phyloP scores from a whole-genome alignment of 2,113 vertebrate species.

The Gila orcuttii region DNA sequence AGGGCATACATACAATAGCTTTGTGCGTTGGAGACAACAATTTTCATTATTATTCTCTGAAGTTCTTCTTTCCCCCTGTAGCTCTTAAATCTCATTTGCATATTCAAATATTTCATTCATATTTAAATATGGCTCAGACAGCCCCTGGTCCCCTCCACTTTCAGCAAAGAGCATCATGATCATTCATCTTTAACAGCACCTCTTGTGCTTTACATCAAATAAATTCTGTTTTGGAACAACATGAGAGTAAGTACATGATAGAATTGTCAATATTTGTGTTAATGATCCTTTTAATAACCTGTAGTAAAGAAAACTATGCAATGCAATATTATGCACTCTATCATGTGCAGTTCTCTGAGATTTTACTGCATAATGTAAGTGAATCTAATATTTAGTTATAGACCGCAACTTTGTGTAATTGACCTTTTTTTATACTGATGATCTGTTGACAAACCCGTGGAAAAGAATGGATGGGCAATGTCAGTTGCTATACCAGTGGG shows the following conservation, averaged over 20 bases:
- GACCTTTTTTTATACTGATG: background rate
- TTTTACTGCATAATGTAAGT: background rate
- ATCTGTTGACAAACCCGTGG: conserved; percentile 21
- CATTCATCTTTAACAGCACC: background rate
- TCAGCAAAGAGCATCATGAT: background rate
- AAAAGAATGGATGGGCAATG: conserved; percentile 13
- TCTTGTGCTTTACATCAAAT: background rate
- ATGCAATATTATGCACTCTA: background rate
- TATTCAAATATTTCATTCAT: background rate
- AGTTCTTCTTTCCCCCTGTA: background rate
- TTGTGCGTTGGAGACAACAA: background rate
- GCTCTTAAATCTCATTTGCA: background rate
- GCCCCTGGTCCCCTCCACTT: background rate
- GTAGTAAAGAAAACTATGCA: background rate
- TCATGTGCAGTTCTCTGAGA: too few relatives aligned
- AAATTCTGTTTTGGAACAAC: background rate
- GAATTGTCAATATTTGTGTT: background rate
- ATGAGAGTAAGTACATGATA: background rate
- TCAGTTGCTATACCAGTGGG: conserved; percentile 14
- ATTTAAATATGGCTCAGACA: background rate
- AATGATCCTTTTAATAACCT: background rate
- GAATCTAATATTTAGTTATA: background rate
- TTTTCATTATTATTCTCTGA: background rate
- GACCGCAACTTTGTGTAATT: background rate
- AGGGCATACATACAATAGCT: background rate